Evolutionary conservation across 2,113 vertebrate genomes (phyloP), one percentile per base, ranked within the genome.

Genomic region (Trematocara variabile): DNA sequence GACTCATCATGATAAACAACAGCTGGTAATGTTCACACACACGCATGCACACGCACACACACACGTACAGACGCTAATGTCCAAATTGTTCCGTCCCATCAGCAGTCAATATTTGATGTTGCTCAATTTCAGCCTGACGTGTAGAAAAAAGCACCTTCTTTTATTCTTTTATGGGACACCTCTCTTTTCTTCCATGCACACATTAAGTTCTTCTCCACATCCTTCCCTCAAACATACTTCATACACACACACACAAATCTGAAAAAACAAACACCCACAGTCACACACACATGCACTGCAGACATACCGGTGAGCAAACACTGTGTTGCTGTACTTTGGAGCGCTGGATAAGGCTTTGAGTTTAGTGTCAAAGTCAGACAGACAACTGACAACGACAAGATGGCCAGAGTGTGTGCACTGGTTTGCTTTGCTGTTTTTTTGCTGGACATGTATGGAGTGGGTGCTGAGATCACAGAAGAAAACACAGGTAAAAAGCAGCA

Each of bases 301-400:
- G 54, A 63, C 79, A 84, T 50, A 53, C 48, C 52, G 86, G 87
- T 89, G 93, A 85, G 94, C 92, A 95, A 95, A 95, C 82, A 91
- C 75, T 84, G 83, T 55, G 79, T 55, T 79, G 83, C 22, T 96
- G 95, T 89, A 96, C 96, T 96, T 96, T 96, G 95, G 94, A 95
- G 91, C 5, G 10, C 18, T 80, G 83, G 58, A 80, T 89, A 63
- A 52, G 44, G 48, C 82, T 88, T 79, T 75, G 63, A 30, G 53
- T 44, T 9, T 12, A 41, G n/a, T 12, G 44, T 77, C 41, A 75
- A 56, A 86, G 81, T 48, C 58, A 79, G 41, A 54, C 50, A 13
- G 20, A 78, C 41, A 33, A 48, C 54, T 12, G 81, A 82, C 37
- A 58, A 14, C 44, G 4, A 77, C 81, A 93, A 89, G 73, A 96